A percentile compares a stretch with the other conserved stretches of the same genome.
Conservation (phyloP, 2,113 vertebrate genomes). For the Lanius collurio region DNA sequence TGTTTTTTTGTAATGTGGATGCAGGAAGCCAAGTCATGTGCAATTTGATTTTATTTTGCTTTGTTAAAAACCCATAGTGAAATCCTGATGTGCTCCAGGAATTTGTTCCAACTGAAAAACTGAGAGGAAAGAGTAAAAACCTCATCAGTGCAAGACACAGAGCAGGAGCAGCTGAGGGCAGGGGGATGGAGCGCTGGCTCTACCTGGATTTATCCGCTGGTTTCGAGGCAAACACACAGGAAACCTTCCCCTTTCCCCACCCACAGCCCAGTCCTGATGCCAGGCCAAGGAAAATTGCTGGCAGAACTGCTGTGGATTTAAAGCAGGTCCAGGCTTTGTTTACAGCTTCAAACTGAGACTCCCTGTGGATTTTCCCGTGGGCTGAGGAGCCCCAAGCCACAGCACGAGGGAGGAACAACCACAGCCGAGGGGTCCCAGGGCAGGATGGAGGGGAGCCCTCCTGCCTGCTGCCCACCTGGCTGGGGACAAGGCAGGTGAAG, state of each 20-base stretch:
- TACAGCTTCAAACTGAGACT: not conserved
- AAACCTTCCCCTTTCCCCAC: not conserved
- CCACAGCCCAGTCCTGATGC: not conserved
- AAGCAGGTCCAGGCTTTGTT: conserved; percentile 2
- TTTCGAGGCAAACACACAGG: not conserved
- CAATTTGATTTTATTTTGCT: conserved; percentile 43
- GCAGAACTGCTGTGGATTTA: not conserved
- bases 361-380: not conserved
- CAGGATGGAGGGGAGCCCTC: not conserved
- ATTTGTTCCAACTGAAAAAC: not conserved
- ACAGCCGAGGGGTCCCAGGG: fast-evolving
- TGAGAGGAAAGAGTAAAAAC: not conserved
- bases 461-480: fast-evolving
- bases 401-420: not conserved
- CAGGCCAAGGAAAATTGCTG: not conserved
- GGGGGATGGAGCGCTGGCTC: not conserved
- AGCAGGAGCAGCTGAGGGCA: not conserved
- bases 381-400: not conserved
- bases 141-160: not conserved
- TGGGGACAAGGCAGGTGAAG: not conserved
- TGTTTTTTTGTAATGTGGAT: not conserved
- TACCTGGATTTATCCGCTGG: not conserved
- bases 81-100: not conserved
- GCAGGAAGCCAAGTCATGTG: conserved; percentile 54
- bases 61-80: not conserved